Percentiles rank a stretch among this genome's conserved stretches.
Evolutionary conservation across 2,888 invertebrate species (phyloP).

Genomic region (Ceriagrion tenellum): DNA sequence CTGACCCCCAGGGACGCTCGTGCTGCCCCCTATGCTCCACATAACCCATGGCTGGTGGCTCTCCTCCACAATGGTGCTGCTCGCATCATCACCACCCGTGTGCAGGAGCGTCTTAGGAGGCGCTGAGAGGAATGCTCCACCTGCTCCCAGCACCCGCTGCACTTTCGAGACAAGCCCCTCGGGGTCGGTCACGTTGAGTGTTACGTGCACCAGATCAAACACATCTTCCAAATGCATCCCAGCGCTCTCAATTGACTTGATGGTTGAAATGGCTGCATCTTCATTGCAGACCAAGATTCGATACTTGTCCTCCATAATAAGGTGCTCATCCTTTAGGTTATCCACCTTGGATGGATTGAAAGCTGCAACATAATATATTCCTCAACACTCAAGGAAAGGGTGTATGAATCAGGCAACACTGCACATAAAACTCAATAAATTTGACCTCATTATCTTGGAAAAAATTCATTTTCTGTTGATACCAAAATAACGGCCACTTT

Average conservation of each 20-base stretch:
- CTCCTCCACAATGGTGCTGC: not conserved
- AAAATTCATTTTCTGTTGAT: too few species aligned
- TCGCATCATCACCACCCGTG: not conserved
- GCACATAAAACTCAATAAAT: too few species aligned
- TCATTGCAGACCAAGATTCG: constrained; percentile 26
- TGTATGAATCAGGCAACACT: too few species aligned
- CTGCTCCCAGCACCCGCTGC: constrained; percentile 79
- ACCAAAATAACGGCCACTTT: too few species aligned
- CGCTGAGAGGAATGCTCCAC: constrained; percentile 29
- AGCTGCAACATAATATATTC: not conserved
- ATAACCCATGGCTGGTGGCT: constrained; percentile 85
- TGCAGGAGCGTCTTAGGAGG: constrained; percentile 50
- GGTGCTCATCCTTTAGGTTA: not conserved
- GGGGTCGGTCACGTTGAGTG: constrained; percentile 46
- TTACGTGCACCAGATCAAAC: constrained; percentile 64
- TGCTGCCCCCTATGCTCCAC: constrained; percentile 87
- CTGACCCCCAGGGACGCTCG: constrained; percentile 76
- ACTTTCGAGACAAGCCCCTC: constrained; percentile 19
- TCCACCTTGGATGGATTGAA: constrained; percentile 29
- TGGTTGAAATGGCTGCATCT: constrained; percentile 13
- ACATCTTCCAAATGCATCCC: constrained; percentile 56
- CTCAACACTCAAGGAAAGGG: not conserved
- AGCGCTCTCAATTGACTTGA: not conserved
- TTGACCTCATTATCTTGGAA: too few species aligned
- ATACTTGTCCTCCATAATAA: constrained; percentile 20